Conservation (phyloP, 2,888 invertebrate species). For the Pristionchus maxplancki region DNA sequence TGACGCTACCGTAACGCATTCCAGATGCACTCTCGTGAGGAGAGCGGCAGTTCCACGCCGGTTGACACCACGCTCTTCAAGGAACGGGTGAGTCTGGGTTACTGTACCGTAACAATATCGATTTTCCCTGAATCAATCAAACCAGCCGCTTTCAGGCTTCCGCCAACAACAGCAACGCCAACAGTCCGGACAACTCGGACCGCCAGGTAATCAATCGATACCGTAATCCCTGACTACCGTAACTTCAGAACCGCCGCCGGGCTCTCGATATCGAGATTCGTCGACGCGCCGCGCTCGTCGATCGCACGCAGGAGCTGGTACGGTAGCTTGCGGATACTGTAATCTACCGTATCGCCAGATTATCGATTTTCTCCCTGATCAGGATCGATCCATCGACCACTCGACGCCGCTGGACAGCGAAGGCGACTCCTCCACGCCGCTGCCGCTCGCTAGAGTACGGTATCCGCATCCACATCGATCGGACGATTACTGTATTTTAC, state of each 20-base stretch:
- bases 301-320: background rate
- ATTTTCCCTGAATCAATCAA: background rate
- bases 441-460: background rate
- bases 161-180: conserved; percentile 45
- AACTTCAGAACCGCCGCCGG: background rate
- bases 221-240: conserved; percentile 12
- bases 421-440: conserved; percentile 13
- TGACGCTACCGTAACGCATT: background rate
- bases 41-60: background rate
- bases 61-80: conserved; percentile 23
- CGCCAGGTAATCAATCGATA: background rate
- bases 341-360: background rate
- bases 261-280: background rate
- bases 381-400: conserved; percentile 1
- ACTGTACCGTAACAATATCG: background rate
- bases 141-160: conserved; percentile 5
- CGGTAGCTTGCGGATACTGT: background rate
- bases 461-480: background rate
- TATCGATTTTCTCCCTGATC: background rate
- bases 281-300: background rate
- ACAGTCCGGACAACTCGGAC: conserved; percentile 38
- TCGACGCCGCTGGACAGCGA: background rate
- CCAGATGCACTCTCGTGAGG: background rate
- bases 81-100: conserved; percentile 13
- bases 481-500: too few species aligned